phyloP scores from a whole-genome alignment of 2,113 vertebrate species.

The Lota lota region DNA sequence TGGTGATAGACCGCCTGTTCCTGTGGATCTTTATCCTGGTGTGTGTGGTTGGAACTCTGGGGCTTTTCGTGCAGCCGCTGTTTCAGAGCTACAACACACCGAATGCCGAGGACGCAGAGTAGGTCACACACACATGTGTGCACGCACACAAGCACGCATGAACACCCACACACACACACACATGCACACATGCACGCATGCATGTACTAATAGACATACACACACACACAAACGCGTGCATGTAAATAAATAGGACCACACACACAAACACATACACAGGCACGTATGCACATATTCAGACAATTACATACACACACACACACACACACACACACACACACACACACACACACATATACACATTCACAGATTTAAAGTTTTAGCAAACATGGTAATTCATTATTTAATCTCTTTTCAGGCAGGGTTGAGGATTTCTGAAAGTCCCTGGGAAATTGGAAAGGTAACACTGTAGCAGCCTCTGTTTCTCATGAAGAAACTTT shows the following conservation, averaged over 20 bases:
- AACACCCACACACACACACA: not conserved
- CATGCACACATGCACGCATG: not conserved
- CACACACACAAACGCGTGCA: not conserved
- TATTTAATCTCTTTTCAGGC: constrained; percentile 4
- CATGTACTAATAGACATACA: not conserved
- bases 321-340: not conserved
- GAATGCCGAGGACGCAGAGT: constrained; percentile 62
- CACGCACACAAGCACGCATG: constrained; percentile 10
- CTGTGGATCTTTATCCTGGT: constrained; percentile 81
- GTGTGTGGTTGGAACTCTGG: constrained; percentile 77
- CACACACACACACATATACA: not conserved
- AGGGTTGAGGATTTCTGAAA: constrained; percentile 65
- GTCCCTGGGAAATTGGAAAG: not conserved
- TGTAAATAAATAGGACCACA: not conserved
- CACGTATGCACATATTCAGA: not conserved
- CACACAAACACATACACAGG: constrained; percentile 1
- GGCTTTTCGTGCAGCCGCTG: constrained; percentile 79
- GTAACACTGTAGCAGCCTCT: not conserved
- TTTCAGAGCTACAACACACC: constrained; percentile 77
- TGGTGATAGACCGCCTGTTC: constrained; percentile 81
- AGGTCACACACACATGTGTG: constrained; percentile 29
- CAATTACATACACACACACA: not conserved
- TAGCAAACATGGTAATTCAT: not conserved
- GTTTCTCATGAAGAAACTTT: not conserved
- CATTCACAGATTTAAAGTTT: not conserved